phyloP scores from a whole-genome alignment of 1,140 invertebrate species.

The Stenopsyche tienmushanensis region DNA sequence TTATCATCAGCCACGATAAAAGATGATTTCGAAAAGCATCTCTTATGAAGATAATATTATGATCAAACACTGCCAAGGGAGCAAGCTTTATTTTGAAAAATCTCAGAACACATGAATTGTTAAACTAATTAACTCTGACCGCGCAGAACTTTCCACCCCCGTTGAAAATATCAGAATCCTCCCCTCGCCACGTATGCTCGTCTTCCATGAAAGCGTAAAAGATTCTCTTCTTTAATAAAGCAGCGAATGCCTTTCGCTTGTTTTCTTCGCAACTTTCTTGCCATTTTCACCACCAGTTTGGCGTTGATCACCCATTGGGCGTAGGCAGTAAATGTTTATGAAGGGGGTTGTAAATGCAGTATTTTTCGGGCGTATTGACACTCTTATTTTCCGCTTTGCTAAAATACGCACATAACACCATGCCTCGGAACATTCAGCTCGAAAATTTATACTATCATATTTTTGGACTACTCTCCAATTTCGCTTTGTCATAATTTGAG shows the following conservation, averaged over 20 bases:
- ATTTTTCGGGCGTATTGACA: conserved; percentile 22
- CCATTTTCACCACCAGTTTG: conserved; percentile 5
- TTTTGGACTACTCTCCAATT: too few relatives aligned
- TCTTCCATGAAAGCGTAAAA: neutral
- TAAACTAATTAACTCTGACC: too few relatives aligned
- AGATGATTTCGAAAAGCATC: too few relatives aligned
- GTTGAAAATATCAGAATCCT: too few relatives aligned
- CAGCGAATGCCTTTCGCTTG: conserved; percentile 2
- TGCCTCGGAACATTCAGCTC: too few relatives aligned
- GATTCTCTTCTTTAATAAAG: neutral
- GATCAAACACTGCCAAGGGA: neutral
- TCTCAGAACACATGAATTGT: neutral
- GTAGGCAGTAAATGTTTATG: conserved; percentile 24
- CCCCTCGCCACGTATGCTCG: too few relatives aligned
- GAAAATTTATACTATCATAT: too few relatives aligned
- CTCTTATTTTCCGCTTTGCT: conserved; percentile 19
- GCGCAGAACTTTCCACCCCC: too few relatives aligned
- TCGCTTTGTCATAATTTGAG: too few relatives aligned
- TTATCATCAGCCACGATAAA: neutral
- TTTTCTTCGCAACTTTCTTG: conserved; percentile 6
- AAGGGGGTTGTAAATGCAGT: conserved; percentile 11
- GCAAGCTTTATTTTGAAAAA: neutral
- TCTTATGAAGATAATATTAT: too few relatives aligned
- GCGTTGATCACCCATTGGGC: conserved; percentile 11
- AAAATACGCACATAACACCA: neutral